Conservation (phyloP, 2,888 invertebrate species). For the Callyntrura sp. region DNA sequence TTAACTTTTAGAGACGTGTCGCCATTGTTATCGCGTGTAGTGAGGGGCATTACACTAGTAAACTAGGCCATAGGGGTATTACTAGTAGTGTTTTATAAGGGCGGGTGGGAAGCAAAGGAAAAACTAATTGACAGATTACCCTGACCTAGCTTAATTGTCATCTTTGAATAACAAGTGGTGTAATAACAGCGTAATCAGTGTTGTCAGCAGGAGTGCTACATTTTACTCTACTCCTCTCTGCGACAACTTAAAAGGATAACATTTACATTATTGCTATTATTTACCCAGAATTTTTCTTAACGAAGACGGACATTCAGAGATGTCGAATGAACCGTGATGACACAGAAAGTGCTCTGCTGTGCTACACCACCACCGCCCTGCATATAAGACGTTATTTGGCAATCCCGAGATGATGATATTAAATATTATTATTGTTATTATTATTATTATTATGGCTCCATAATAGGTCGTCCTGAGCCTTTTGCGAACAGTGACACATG, state of each 20-base stretch:
- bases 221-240: background rate
- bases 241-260: background rate
- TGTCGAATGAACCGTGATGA: background rate
- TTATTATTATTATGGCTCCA: too few relatives aligned
- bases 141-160: slow-evolving; percentile 10
- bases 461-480: too few relatives aligned
- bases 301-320: background rate
- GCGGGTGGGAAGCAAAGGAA: too few relatives aligned
- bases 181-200: background rate
- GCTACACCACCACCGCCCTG: too few relatives aligned
- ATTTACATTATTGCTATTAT: background rate
- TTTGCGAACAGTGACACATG: background rate
- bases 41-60: too few relatives aligned
- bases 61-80: too few relatives aligned
- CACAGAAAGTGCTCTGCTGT: background rate
- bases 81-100: too few relatives aligned
- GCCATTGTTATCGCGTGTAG: too few relatives aligned
- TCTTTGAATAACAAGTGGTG: background rate
- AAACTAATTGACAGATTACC: background rate
- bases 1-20: too few relatives aligned
- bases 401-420: background rate
- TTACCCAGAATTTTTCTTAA: background rate
- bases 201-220: background rate
- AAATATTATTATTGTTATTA: too few relatives aligned
- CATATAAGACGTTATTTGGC: background rate